Evolutionary conservation across 2,888 invertebrate species (phyloP).

Genomic region (Anticlea derivata): DNA sequence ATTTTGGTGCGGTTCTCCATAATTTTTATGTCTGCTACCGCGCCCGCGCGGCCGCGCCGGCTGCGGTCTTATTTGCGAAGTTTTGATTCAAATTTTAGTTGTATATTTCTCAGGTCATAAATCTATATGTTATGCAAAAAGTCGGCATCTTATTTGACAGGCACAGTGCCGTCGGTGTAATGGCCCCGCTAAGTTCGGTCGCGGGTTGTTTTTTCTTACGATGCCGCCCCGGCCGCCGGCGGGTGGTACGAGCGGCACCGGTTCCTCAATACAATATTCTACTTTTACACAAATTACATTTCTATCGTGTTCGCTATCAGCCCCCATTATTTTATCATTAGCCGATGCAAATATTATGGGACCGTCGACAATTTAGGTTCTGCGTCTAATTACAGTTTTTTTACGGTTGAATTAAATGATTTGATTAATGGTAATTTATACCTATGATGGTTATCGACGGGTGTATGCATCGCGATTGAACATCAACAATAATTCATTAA

Average conservation of each 20-base stretch:
- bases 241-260: slow-evolving; percentile 71
- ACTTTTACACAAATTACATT: slow-evolving; percentile 81
- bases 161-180: slow-evolving; percentile 51
- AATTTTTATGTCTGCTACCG: slow-evolving; percentile 42
- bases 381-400: slow-evolving; percentile 53
- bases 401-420: slow-evolving; percentile 31
- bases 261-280: slow-evolving; percentile 65
- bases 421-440: slow-evolving; percentile 32
- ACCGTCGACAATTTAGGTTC: slow-evolving; percentile 58
- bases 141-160: slow-evolving; percentile 55
- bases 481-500: slow-evolving; percentile 48
- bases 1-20: slow-evolving; percentile 41
- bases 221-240: slow-evolving; percentile 59
- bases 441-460: slow-evolving; percentile 30
- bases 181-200: slow-evolving; percentile 64
- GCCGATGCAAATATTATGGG: slow-evolving; percentile 69
- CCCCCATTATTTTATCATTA: slow-evolving; percentile 82
- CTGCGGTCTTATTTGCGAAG: slow-evolving; percentile 37
- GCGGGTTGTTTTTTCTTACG: slow-evolving; percentile 73
- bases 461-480: slow-evolving; percentile 27
- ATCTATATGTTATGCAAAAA: slow-evolving; percentile 53
- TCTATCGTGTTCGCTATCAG: slow-evolving; percentile 79
- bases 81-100: slow-evolving; percentile 43
- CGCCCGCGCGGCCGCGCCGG: slow-evolving; percentile 13
- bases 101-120: slow-evolving; percentile 52